phyloP scores from a whole-genome alignment of 1,140 invertebrate genomes.

The Philopotamus ludificatus region DNA sequence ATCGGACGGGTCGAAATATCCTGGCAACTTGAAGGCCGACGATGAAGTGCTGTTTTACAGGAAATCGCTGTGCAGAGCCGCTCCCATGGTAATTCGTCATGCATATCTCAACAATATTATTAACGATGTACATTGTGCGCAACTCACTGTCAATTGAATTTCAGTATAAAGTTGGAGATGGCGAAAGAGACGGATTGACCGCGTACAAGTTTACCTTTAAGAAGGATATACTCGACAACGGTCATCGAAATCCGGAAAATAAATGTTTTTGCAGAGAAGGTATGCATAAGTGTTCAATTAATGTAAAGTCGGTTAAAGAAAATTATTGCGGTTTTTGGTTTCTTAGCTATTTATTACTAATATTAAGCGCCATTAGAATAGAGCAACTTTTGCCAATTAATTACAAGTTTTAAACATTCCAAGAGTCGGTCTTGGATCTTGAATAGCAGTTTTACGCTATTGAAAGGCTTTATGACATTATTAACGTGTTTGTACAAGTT shows the following conservation, averaged over 20 bases:
- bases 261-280: conserved; percentile 74
- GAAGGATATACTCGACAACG: conserved; percentile 75
- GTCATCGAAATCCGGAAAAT: conserved; percentile 65
- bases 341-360: too few relatives aligned
- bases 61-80: conserved; percentile 73
- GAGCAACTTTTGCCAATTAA: too few relatives aligned
- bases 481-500: too few relatives aligned
- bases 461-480: too few relatives aligned
- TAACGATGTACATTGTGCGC: too few relatives aligned
- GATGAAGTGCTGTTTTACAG: conserved; percentile 74
- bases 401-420: too few relatives aligned
- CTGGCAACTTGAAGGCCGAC: conserved; percentile 65
- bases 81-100: conserved; percentile 57
- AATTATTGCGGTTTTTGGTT: too few relatives aligned
- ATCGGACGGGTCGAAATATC: conserved; percentile 84
- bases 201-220: conserved; percentile 70
- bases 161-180: conserved; percentile 63
- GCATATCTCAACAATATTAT: not conserved
- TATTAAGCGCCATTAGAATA: too few relatives aligned
- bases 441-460: too few relatives aligned
- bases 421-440: too few relatives aligned
- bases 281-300: conserved; percentile 21
- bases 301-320: too few relatives aligned
- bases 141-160: too few relatives aligned
- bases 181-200: conserved; percentile 57